phyloP scores from a whole-genome alignment of 92 coral and sea anemone species.

The Micromussa lordhowensis region DNA sequence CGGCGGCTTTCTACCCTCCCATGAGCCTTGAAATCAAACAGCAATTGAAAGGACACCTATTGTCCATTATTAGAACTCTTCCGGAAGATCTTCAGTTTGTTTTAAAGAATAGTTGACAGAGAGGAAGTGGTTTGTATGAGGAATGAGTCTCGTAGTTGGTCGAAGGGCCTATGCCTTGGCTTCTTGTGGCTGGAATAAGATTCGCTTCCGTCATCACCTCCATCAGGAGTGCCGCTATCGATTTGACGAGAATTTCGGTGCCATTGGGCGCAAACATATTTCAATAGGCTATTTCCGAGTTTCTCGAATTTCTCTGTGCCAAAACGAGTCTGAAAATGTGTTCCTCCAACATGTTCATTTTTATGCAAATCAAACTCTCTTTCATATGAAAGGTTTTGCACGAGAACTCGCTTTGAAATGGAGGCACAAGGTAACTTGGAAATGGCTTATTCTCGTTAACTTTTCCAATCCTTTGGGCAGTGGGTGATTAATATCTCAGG shows the following conservation, averaged over 20 bases:
- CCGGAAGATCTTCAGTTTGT: constrained; percentile 90
- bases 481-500: no score
- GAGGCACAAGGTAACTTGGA: no score
- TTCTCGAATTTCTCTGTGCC: no score
- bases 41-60: constrained; percentile 71
- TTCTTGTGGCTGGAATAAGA: neutral
- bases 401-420: no score
- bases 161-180: neutral
- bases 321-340: no score
- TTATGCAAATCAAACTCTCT: no score
- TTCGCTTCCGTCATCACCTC: neutral
- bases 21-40: constrained; percentile 73
- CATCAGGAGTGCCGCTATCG: neutral
- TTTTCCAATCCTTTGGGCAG: no score
- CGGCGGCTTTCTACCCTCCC: constrained; percentile 72
- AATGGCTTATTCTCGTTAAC: neutral
- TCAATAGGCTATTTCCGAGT: no score
- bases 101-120: constrained; percentile 79
- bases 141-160: neutral
- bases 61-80: constrained; percentile 61
- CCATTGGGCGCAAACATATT: neutral
- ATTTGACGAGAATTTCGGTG: neutral
- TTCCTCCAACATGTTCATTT: no score
- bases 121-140: neutral
- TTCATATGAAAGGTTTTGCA: no score